Percentiles rank a stretch among this genome's conserved stretches.
phyloP scores from a whole-genome alignment of 2,113 vertebrate species.

The Pao palembangensis region DNA sequence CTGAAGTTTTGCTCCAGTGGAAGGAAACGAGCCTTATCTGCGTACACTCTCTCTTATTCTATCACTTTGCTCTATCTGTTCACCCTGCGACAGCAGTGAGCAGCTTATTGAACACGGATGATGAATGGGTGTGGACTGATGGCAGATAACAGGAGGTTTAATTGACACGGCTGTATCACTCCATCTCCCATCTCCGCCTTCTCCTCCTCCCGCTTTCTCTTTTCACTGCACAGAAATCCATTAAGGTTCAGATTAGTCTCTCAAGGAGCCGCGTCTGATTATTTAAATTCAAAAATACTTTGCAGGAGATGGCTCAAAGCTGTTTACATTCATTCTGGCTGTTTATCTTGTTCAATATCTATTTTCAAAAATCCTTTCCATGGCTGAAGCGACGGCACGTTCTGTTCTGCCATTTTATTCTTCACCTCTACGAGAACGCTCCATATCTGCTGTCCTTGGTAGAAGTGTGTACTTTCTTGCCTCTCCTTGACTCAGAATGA shows the following conservation, averaged over 20 bases:
- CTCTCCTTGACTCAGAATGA: constrained; percentile 35
- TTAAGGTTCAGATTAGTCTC: constrained; percentile 40
- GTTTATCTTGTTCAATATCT: no score
- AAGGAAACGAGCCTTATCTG: constrained; percentile 30
- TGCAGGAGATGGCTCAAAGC: constrained; percentile 19
- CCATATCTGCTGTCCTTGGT: constrained; percentile 43
- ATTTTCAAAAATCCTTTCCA: no score
- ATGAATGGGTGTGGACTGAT: constrained; percentile 60
- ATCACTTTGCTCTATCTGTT: constrained; percentile 27
- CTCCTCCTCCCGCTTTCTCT: constrained; percentile 23
- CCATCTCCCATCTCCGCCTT: constrained; percentile 48
- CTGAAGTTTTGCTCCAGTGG: constrained; percentile 16
- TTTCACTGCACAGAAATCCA: constrained; percentile 35
- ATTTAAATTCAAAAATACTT: constrained; percentile 49
- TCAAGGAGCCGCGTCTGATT: constrained; percentile 26
- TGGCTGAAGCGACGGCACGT: neutral
- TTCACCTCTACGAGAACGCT: constrained; percentile 37
- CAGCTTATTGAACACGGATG: constrained; percentile 53
- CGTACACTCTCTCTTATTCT: constrained; percentile 5
- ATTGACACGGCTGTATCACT: constrained; percentile 59
- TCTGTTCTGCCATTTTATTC: constrained; percentile 19
- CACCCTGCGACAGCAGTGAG: constrained; percentile 22
- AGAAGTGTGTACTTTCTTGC: constrained; percentile 30
- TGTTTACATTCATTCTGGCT: constrained; percentile 17
- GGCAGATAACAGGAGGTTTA: constrained; percentile 46